Evolutionary conservation across 1,140 invertebrate species (phyloP), one percentile per base, ranked within the genome.

Genomic region (Trichonephila clavipes): DNA sequence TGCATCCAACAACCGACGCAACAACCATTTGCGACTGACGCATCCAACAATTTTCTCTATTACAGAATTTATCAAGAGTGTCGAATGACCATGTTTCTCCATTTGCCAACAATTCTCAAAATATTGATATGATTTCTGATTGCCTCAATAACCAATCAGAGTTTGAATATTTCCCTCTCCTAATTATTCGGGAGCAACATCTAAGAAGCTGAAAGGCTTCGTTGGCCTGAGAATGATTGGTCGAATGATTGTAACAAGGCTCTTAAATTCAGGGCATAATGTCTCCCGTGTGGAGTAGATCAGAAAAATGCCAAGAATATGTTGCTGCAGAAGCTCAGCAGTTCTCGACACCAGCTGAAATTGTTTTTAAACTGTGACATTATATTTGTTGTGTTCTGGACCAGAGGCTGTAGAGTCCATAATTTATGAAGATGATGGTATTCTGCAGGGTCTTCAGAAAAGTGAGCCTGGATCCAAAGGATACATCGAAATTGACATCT

Each of bases 221-320:
- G n/a, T 66, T 95, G 95, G 95, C 95, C 51, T 72, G 2, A 21
- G 21, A 19, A 8, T 8, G 64, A n/a, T n/a, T 8, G n/a, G 62
- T 2, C 19, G 18, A 64, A 64, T 0, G 10, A 14, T 64, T 0
- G 62, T 64, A 21, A 14, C n/a, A 64, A 19, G 5, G 4, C 62
- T 64, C 0, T n/a, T 64, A 19, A 21, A 0, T 64, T 19, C 62
- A 64, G 51, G 19, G 18, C 24, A 51, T 85, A 5, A 51, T 85
- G 40, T 58, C 21, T 34, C 44, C n/a, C n/a, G n/a, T n/a, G n/a
- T n/a, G 8, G 24, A 8, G 82, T n/a, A n/a, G n/a, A 6, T 8
- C 51, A n/a, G n/a, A n/a, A n/a, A n/a, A n/a, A 85, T 85, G 82
- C 16, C 0, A 58, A 2, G 8, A 12, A 16, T 85, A 59, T 85